phyloP scores from a whole-genome alignment of 1,140 invertebrate species.

The Drosophila simulans region DNA sequence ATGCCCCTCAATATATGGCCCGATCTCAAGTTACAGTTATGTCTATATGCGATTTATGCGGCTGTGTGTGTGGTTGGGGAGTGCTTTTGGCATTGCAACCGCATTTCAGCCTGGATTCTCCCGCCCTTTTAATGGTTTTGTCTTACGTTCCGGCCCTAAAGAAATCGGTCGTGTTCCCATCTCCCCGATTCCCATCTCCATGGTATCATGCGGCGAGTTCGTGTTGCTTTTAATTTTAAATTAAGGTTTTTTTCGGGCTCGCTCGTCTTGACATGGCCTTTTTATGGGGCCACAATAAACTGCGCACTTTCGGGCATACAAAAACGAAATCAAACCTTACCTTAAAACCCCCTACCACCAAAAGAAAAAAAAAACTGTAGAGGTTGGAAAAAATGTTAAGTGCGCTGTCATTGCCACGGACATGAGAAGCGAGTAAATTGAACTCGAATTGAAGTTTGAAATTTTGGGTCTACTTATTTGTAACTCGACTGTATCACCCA shows the following conservation, averaged over 20 bases:
- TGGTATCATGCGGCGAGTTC: slow-evolving; percentile 61
- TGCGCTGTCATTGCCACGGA: slow-evolving; percentile 68
- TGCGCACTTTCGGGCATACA: slow-evolving; percentile 55
- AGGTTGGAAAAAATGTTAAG: slow-evolving; percentile 57
- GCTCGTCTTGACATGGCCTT: slow-evolving; percentile 39
- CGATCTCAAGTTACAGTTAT: slow-evolving; percentile 67
- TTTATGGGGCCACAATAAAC: slow-evolving; percentile 56
- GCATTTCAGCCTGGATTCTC: slow-evolving; percentile 37
- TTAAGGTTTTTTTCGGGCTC: slow-evolving; percentile 34
- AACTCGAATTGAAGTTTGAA: slow-evolving; percentile 16
- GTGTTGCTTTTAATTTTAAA: slow-evolving; percentile 54
- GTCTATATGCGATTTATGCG: slow-evolving; percentile 5
- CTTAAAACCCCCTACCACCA: slow-evolving; percentile 20
- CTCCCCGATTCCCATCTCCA: slow-evolving; percentile 17
- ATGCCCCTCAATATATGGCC: slow-evolving; percentile 37
- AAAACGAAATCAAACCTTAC: slow-evolving; percentile 16
- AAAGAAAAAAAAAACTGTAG: slow-evolving; percentile 9
- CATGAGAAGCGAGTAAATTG: slow-evolving; percentile 39
- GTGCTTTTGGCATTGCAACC: slow-evolving; percentile 33
- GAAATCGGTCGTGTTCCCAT: slow-evolving; percentile 28
- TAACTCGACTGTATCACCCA: neutral
- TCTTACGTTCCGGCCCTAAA: slow-evolving; percentile 34
- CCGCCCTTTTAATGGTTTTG: slow-evolving; percentile 34
- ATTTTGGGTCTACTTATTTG: slow-evolving; percentile 3
- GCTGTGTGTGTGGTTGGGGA: slow-evolving; percentile 3